Percentiles rank a stretch among this genome's conserved stretches.
Conservation (phyloP, 2,888 invertebrate species). For the Dicranocentrus wangi region DNA sequence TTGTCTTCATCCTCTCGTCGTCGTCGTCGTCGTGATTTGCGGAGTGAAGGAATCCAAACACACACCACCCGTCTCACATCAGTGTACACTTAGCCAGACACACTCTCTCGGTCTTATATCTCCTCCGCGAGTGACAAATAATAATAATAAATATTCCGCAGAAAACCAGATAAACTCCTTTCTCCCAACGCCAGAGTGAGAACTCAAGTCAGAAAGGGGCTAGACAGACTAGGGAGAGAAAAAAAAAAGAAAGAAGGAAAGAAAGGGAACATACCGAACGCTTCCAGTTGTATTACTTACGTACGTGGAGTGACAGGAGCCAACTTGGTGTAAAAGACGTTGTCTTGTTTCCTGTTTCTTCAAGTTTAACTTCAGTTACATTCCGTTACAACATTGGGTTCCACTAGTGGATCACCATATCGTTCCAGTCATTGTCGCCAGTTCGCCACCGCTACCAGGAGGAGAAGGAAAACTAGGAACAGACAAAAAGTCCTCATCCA, state of each 20-base stretch:
- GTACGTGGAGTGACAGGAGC: slow-evolving; percentile 42
- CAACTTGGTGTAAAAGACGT: slow-evolving; percentile 61
- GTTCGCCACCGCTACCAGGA: too few species aligned
- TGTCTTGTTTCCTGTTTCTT: slow-evolving; percentile 54
- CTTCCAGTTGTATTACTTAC: slow-evolving; percentile 11
- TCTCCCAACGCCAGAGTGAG: too few species aligned
- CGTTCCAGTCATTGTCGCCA: too few species aligned
- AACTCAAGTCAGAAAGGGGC: neutral
- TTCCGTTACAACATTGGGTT: neutral
- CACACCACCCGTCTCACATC: neutral
- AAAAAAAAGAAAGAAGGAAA: neutral
- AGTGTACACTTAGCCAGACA: neutral
- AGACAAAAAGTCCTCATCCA: too few species aligned
- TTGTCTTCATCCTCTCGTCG: slow-evolving; percentile 9
- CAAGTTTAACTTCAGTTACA: neutral
- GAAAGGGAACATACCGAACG: slow-evolving; percentile 3
- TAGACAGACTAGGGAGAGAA: neutral
- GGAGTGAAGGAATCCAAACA: slow-evolving; percentile 27
- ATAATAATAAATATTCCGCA: slow-evolving; percentile 57
- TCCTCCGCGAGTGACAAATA: slow-evolving; percentile 44
- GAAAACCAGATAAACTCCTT: slow-evolving; percentile 18
- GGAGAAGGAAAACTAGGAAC: too few species aligned
- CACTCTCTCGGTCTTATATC: slow-evolving; percentile 6
- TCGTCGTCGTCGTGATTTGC: slow-evolving; percentile 26
- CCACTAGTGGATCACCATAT: too few species aligned